Evolutionary conservation across 2,888 invertebrate species (phyloP), one percentile per base, ranked within the genome.

Genomic region (Calameuta pallipes): DNA sequence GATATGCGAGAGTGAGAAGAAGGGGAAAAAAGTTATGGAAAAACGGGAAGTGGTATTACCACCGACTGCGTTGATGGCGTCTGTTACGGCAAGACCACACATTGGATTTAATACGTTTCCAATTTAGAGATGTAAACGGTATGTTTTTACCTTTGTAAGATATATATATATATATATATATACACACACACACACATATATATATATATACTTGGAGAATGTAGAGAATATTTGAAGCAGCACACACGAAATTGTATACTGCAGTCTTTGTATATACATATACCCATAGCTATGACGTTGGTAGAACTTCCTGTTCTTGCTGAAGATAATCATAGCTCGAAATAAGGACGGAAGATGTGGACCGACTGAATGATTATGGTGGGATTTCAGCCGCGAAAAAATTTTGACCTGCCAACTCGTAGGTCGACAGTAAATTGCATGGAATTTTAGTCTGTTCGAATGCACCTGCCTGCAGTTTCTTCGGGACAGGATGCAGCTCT

Each of bases 21-120:
- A 15, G 56, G 15, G 41, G 2, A 41, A 56, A 56, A 56, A 56
- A 56, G 15, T 56, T 56, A 56, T 56, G 56, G 56, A 56, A 56
- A 56, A 56, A 56, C 56, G 56, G 56, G 56, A 56, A 56, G 56
- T 56, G 82, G 82, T 78, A 81, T 80, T 83, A 81, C 81, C 83
- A 78, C 83, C 84, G 81, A 82, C 82, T 82, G 84, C 80, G 84
- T 83, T 86, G 84, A 86, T 86, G 80, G 82, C 80, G 56, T 83
- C 82, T 56, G 56, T 56, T 56, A 56, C 56, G 56, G 56, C 23
- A 23, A 73, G 76, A 80, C 83, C 82, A 80, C 82, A 79, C 80
- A 80, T 76, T 78, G 79, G 78, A 79, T 80, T 80, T 83, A 79
- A 81, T 81, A 80, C 80, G 80, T 80, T 79, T 80, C 81, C 83